A percentile compares a stretch with the other conserved stretches of the same genome.
phyloP scores from a whole-genome alignment of 1,140 invertebrate species.

The Danaus melanippus region DNA sequence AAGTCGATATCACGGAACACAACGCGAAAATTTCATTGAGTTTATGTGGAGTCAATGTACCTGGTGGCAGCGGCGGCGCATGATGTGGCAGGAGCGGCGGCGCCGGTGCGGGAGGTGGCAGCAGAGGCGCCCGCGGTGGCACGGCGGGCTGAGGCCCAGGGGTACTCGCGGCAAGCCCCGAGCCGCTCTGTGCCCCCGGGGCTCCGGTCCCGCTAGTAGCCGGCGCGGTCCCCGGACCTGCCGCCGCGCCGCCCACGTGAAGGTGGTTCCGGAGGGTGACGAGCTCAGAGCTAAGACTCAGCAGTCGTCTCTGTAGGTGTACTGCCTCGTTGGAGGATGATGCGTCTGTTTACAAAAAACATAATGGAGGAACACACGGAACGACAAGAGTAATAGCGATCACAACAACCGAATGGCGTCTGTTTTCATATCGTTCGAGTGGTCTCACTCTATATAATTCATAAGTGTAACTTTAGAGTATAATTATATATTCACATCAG shows the following conservation, averaged over 20 bases:
- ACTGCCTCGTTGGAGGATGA: slow-evolving; percentile 94
- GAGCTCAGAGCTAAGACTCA: slow-evolving; percentile 90
- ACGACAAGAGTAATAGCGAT: no score
- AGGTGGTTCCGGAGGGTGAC: slow-evolving; percentile 90
- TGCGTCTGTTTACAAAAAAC: slow-evolving; percentile 77
- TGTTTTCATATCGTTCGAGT: no score
- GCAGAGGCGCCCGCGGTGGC: slow-evolving; percentile 48
- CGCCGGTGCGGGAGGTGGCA: slow-evolving; percentile 22
- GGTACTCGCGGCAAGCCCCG: slow-evolving; percentile 32
- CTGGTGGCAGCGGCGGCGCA: slow-evolving; percentile 43
- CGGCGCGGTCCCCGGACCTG: slow-evolving; percentile 7
- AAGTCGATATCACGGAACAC: no score
- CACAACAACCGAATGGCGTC: no score
- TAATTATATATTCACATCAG: no score
- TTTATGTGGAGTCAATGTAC: neutral
- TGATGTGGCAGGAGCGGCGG: slow-evolving; percentile 35
- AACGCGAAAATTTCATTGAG: no score
- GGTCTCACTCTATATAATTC: no score
- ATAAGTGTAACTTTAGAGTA: no score
- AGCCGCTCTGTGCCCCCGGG: slow-evolving; percentile 3
- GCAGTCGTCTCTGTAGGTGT: slow-evolving; percentile 89
- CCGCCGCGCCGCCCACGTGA: slow-evolving; percentile 76
- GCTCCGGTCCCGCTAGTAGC: no score
- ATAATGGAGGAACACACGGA: no score
- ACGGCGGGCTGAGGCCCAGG: slow-evolving; percentile 55